These are phyloP conservation scores for Pelodytes ibericus DNA, from an alignment of 2,797 vertebrate species.

Conservation along the genomic window DNA sequence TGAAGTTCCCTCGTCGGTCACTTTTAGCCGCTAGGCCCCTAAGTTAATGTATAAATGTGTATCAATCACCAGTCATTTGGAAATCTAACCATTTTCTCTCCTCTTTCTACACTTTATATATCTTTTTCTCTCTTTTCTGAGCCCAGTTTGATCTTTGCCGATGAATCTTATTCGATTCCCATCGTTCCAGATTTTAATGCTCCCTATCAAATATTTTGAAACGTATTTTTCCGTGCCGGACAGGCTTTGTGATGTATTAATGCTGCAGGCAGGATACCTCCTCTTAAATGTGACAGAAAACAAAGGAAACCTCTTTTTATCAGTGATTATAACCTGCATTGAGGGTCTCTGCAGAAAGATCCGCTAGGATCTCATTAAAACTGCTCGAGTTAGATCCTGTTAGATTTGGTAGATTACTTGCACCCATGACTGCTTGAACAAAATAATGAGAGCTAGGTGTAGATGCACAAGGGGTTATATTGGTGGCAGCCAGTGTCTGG, in stretches of 20 bases:
- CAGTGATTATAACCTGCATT: background rate
- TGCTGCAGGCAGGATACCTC: background rate
- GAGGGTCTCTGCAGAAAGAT: background rate
- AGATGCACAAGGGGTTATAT: conserved; percentile 43
- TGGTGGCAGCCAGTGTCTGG: conserved; percentile 25
- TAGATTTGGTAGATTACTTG: conserved; percentile 56
- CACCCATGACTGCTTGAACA: conserved; percentile 24
- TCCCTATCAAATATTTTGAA: conserved; percentile 28
- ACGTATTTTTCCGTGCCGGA: conserved; percentile 16
- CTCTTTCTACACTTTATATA: background rate
- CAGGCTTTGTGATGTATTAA: background rate
- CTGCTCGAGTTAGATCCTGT: conserved; percentile 42
- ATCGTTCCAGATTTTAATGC: background rate
- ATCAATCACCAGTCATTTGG: no score
- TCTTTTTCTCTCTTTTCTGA: no score
- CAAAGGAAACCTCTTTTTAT: background rate
- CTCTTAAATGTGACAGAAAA: background rate
- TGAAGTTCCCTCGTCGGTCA: no score
- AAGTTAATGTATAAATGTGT: no score
- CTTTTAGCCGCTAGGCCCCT: no score
- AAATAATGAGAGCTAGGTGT: conserved; percentile 47
- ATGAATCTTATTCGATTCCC: background rate
- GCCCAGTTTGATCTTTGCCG: background rate
- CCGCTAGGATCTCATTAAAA: conserved; percentile 41
- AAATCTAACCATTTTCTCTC: background rate